These are phyloP conservation scores for Pheosia gnoma DNA, from an alignment of 2,888 invertebrate genomes.

Conservation along the genomic window DNA sequence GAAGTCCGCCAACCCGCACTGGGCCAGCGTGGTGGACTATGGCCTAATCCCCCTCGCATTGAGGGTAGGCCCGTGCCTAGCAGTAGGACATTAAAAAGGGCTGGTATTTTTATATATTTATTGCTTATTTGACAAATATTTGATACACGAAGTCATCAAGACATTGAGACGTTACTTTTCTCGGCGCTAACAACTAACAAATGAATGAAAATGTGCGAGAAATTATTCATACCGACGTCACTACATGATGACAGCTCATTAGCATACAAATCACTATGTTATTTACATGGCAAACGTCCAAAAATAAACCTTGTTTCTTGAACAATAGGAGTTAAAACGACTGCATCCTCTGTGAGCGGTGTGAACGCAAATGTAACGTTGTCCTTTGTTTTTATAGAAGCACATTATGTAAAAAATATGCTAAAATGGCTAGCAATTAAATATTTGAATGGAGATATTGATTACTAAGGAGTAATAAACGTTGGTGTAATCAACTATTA, in stretches of 20 bases:
- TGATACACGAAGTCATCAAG: slow-evolving; percentile 13
- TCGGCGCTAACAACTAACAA: slow-evolving; percentile 26
- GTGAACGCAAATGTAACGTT: slow-evolving; percentile 1
- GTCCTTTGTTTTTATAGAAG: slow-evolving; percentile 21
- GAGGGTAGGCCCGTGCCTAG: too few species aligned
- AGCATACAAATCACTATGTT: slow-evolving; percentile 36
- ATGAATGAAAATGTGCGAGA: slow-evolving; percentile 43
- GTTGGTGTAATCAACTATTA: not conserved
- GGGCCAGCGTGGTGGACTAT: too few species aligned
- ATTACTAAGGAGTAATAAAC: slow-evolving; percentile 4
- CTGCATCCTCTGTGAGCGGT: not conserved
- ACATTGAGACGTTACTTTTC: slow-evolving; percentile 23
- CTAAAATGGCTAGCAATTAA: slow-evolving; percentile 21
- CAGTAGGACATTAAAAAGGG: too few species aligned
- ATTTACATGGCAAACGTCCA: slow-evolving; percentile 8
- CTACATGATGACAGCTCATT: slow-evolving; percentile 43
- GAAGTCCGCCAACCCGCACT: too few species aligned
- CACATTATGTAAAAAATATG: slow-evolving; percentile 20
- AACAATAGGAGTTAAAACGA: not conserved
- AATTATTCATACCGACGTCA: slow-evolving; percentile 45
- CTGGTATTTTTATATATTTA: too few species aligned
- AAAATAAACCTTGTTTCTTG: slow-evolving; percentile 17
- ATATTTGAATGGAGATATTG: slow-evolving; percentile 9
- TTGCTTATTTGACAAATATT: too few species aligned
- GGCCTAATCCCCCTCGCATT: too few species aligned